phyloP scores from a whole-genome alignment of 2,113 vertebrate genomes.

The Isichthys henryi region DNA sequence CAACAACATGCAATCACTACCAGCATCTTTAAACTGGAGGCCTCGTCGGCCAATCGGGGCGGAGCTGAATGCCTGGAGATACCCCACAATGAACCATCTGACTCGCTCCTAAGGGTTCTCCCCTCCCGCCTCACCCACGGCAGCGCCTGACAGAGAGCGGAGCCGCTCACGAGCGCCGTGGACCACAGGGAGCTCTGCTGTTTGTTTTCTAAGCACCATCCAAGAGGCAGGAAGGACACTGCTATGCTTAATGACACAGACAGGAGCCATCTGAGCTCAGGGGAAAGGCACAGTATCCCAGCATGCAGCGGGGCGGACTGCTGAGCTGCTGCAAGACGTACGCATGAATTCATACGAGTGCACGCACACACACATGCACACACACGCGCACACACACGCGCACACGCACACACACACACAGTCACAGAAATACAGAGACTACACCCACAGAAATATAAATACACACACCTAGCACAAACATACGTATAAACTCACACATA shows the following conservation, averaged over 20 bases:
- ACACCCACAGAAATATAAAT: neutral
- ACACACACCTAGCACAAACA: neutral
- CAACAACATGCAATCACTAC: neutral
- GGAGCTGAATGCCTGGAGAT: neutral
- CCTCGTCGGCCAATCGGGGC: neutral
- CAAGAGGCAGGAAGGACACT: neutral
- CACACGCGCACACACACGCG: neutral
- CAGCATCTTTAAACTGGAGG: neutral
- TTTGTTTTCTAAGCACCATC: neutral
- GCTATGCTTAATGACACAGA: conserved; percentile 9
- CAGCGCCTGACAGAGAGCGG: neutral
- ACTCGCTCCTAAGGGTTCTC: neutral
- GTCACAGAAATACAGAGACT: neutral
- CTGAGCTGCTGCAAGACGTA: neutral
- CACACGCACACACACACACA: neutral
- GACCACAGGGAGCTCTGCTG: neutral
- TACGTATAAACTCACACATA: neutral
- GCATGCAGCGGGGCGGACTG: neutral
- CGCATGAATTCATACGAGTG: neutral
- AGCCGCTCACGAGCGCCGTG: neutral
- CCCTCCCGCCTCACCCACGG: neutral
- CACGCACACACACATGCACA: neutral
- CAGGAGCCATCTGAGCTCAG: neutral
- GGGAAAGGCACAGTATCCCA: neutral
- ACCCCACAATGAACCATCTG: neutral